phyloP scores from a whole-genome alignment of 64 coral and sea anemone species.

The Actinia tenebrosa region DNA sequence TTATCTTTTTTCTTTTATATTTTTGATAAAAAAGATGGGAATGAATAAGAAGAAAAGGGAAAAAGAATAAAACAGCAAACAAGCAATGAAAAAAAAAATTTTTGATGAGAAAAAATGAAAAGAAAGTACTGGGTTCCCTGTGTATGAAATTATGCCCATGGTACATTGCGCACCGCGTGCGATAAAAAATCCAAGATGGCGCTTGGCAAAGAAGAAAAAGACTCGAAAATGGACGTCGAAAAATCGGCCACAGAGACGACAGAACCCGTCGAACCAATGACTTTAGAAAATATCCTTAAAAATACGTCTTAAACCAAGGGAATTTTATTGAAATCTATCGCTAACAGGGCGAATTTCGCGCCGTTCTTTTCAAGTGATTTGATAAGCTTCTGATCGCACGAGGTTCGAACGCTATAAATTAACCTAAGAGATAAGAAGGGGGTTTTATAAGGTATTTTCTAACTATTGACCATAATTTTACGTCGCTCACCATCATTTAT shows the following conservation, averaged over 20 bases:
- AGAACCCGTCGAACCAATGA: not conserved
- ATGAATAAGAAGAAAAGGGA: no score
- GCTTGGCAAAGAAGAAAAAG: slow-evolving; percentile 8
- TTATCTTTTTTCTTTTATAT: no score
- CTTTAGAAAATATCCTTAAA: slow-evolving; percentile 26
- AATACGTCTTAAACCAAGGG: not conserved
- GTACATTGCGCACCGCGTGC: not conserved
- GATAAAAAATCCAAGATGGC: slow-evolving; percentile 15
- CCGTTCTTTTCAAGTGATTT: not conserved
- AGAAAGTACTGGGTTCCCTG: not conserved
- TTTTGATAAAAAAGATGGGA: no score
- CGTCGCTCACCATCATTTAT: not conserved
- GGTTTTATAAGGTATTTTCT: not conserved
- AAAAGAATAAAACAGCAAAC: not conserved
- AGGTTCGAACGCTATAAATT: not conserved
- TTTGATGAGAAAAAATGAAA: no score
- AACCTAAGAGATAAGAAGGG: not conserved
- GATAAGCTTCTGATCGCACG: not conserved
- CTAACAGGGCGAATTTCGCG: no score
- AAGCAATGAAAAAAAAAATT: no score
- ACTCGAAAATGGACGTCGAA: slow-evolving; percentile 9
- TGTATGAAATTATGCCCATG: not conserved
- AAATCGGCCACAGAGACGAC: not conserved
- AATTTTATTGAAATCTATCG: not conserved
- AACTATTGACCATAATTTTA: not conserved